Evolutionary conservation across 30 jellyfish, hydroid and myxozoan genomes (phyloP), one percentile per base, ranked within the genome.

Genomic region (Turritopsis dohrnii): DNA sequence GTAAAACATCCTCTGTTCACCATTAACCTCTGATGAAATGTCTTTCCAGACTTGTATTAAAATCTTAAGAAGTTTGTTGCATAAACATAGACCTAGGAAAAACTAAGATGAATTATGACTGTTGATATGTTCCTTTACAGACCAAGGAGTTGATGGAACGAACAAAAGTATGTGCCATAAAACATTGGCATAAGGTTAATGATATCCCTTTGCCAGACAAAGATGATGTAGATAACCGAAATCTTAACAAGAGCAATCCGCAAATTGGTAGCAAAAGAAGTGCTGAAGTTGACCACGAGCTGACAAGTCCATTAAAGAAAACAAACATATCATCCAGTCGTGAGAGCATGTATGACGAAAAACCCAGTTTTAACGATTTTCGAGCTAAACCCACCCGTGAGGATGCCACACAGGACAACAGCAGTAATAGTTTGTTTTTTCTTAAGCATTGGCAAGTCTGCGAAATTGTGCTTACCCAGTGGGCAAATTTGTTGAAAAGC

Each of bases 111-210:
- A n/a, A n/a, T n/a, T n/a, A n/a, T 41, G 60, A 41, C 60, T 3
- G 22, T n/a, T 69, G 77, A n/a, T 69, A 9, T 27, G 16, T 69
- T 69, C 9, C 22, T 69, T 69, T 69, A n/a, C 18, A 80, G 87
- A 65, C 65, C 18, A 53, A 25, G 27, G 53, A 80, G 26, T 80
- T 53, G 52, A 80, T 80, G 87, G 87, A 80, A 52, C 54, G 79
- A 53, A 65, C 87, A 41, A 80, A 80, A 53, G 82, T 31, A 53
- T 80, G 87, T 80, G 87, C 87, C 20, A 80, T 80, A 18, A 76
- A 80, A 80, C 87, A 80, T 65, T 80, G 87, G 87, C 87, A 80
- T 71, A 53, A 65, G 65, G 79, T 53, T 25, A 80, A 80, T 41
- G 53, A 80, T 30, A 52, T 52, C 23, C 54, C 52, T 1, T 53